These are phyloP conservation scores for Clarias platycephalus DNA, from an alignment of 2,797 vertebrate species.

Conservation along the genomic window DNA sequence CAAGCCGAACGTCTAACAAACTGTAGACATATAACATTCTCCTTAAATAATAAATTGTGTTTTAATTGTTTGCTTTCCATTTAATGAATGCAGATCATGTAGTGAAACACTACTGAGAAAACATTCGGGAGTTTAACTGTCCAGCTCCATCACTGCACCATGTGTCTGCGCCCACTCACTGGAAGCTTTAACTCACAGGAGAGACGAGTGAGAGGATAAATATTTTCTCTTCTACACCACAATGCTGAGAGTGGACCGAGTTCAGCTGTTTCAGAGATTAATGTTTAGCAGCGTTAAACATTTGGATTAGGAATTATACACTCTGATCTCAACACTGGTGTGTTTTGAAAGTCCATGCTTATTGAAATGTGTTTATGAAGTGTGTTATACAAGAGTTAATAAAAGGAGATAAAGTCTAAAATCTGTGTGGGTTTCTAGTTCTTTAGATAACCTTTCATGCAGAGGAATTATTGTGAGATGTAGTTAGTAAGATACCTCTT, in stretches of 20 bases:
- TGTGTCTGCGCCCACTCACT: conserved; percentile 22
- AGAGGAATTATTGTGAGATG: neutral
- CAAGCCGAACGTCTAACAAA: too few relatives aligned
- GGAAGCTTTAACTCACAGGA: conserved; percentile 26
- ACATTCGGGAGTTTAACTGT: neutral
- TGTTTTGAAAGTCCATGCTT: neutral
- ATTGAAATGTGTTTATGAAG: neutral
- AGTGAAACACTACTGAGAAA: neutral
- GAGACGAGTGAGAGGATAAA: neutral
- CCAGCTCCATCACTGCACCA: conserved; percentile 6
- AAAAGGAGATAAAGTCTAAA: neutral
- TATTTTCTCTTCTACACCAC: conserved; percentile 1
- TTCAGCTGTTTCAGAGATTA: neutral
- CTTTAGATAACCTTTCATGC: neutral
- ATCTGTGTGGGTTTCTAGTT: neutral
- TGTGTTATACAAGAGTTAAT: neutral
- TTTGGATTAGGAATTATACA: neutral
- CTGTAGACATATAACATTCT: too few relatives aligned
- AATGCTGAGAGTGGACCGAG: neutral
- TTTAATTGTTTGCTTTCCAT: neutral
- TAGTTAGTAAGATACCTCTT: neutral
- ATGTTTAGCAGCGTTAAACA: neutral
- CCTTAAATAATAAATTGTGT: too few relatives aligned
- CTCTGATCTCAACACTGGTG: too few relatives aligned
- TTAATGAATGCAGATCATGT: neutral